Evolutionary conservation across 2,888 invertebrate species (phyloP), one percentile per base, ranked within the genome.

Genomic region (Gryllus longicercus): DNA sequence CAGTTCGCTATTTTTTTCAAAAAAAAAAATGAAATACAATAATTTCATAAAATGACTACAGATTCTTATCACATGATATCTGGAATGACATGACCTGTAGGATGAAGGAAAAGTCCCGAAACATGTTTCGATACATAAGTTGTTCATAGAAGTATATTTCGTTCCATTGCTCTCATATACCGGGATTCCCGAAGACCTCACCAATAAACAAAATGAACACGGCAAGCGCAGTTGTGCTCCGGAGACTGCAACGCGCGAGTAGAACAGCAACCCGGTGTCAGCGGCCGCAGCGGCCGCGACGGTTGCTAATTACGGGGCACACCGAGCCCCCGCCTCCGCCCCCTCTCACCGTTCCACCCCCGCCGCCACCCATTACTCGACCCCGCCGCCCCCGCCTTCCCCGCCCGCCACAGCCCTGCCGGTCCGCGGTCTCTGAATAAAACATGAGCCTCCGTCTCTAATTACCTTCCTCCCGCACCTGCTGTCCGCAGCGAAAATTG

Each of bases 401-500:
- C n/a, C 63, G 16, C n/a, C n/a, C 63, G 63, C 63, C n/a, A 63
- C 63, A 3, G 16, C 16, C n/a, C 63, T 3, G 16, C n/a, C 16
- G 16, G 11, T 2, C 14, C 63, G 63, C 63, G n/a, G 63, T n/a
- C 63, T 18, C 63, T 63, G 63, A 63, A 63, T 63, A 63, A 63
- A 63, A 63, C 63, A 63, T 63, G 63, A 63, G 14, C 63, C n/a
- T n/a, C 14, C 16, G n/a, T 18, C 63, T 63, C 63, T 63, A 63
- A 63, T 63, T 63, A 16, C 63, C 63, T 18, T 63, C 63, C 63
- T 3, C 16, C 63, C 63, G 16, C 63, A 63, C 63, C 63, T 63
- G 63, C 63, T 63, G 63, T 63, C 63, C n/a, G 14, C 63, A n/a
- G 63, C n/a, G 63, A 63, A 63, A 63, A 63, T 63, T 63, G 63